Conservation (phyloP, 2,113 vertebrate species). For the Campylorhamphus procurvoides region DNA sequence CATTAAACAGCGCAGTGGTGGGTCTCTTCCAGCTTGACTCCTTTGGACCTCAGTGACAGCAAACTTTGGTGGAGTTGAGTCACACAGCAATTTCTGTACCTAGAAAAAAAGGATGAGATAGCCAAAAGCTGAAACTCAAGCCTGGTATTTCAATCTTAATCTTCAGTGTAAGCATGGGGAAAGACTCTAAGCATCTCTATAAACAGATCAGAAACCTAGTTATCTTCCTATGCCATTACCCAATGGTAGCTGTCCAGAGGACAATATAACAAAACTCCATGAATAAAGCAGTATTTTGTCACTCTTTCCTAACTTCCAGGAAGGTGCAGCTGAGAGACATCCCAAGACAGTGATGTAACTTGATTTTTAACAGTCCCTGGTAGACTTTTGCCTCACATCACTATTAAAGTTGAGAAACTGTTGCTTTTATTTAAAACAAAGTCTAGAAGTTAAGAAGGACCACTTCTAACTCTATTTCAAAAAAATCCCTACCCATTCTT, state of each 20-base stretch:
- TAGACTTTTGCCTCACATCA: neutral
- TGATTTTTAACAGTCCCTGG: neutral
- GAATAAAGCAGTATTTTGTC: neutral
- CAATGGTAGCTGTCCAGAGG: neutral
- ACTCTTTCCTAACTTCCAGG: neutral
- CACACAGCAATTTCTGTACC: neutral
- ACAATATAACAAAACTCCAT: neutral
- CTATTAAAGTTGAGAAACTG: neutral
- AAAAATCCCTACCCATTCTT: neutral
- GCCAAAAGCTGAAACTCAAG: neutral
- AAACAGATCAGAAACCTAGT: neutral
- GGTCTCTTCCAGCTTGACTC: neutral
- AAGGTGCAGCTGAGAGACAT: neutral
- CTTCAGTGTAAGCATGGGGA: neutral
- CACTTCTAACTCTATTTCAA: neutral
- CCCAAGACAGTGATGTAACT: neutral
- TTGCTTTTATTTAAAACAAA: neutral
- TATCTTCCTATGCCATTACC: neutral
- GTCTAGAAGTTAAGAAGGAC: neutral
- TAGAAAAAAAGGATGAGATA: neutral
- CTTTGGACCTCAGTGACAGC: neutral
- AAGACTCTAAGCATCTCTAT: neutral
- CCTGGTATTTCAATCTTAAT: neutral
- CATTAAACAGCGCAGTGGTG: neutral
- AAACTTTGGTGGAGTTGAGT: neutral